A percentile compares a stretch with the other conserved stretches of the same genome.
Evolutionary conservation across 2,113 vertebrate genomes (phyloP).

Genomic region (Pygoscelis adeliae): DNA sequence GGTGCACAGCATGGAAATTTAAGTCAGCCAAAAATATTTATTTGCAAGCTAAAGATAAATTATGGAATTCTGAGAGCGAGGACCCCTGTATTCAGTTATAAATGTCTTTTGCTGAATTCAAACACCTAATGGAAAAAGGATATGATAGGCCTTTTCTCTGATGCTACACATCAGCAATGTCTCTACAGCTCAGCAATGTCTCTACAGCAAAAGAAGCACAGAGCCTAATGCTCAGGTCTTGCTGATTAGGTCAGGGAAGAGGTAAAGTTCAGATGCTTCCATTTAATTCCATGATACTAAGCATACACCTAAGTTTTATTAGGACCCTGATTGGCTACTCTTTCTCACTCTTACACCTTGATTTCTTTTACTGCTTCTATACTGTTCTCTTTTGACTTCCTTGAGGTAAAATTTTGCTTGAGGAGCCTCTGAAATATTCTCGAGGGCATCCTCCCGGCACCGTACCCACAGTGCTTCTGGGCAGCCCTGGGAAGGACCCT

Average conservation of each 20-base stretch:
- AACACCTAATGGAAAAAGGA: background rate
- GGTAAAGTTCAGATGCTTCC: background rate
- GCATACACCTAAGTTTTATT: background rate
- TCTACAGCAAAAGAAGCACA: background rate
- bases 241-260: background rate
- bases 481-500: background rate
- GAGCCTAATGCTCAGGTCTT: background rate
- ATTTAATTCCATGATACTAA: background rate
- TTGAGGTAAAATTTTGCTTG: background rate
- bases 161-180: background rate
- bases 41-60: background rate
- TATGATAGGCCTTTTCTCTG: background rate
- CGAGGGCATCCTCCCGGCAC: fast-evolving
- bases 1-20: background rate
- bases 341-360: background rate
- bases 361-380: background rate
- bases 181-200: background rate
- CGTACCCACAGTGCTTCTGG: background rate
- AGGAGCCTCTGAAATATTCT: background rate
- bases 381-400: background rate
- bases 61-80: background rate
- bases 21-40: background rate
- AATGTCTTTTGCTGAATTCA: background rate
- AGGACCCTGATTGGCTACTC: fast-evolving
- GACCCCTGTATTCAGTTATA: background rate